Percentiles rank a stretch among this genome's conserved stretches.
Conservation (phyloP, 2,888 invertebrate genomes). For the Lithophane socia region DNA sequence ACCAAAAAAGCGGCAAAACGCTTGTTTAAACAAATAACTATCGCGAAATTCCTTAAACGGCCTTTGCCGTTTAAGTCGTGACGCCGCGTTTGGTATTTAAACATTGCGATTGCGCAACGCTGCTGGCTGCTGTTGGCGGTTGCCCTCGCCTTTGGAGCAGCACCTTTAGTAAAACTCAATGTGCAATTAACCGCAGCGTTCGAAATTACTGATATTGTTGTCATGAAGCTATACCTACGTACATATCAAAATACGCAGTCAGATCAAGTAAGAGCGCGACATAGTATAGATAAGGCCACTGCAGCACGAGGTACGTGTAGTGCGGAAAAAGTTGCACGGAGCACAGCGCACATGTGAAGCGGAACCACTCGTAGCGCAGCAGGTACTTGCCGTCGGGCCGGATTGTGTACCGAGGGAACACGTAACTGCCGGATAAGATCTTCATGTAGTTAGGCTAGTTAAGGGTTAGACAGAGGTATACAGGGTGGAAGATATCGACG, state of each 20-base stretch:
- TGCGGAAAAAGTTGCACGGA: slow-evolving; percentile 77
- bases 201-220: not conserved
- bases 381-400: slow-evolving; percentile 82
- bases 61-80: not conserved
- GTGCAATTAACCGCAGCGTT: not conserved
- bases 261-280: slow-evolving; percentile 73
- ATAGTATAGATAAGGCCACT: slow-evolving; percentile 74
- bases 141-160: not conserved
- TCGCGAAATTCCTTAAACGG: not conserved
- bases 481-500: too few relatives aligned
- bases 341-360: slow-evolving; percentile 77
- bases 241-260: slow-evolving; percentile 81
- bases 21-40: not conserved
- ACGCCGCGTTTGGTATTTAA: not conserved
- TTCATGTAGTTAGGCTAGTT: not conserved
- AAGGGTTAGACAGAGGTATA: not conserved
- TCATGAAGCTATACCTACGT: slow-evolving; percentile 44
- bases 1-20: not conserved
- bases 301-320: slow-evolving; percentile 78
- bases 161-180: not conserved
- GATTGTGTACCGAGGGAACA: slow-evolving; percentile 84
- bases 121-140: not conserved
- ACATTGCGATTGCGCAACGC: not conserved
- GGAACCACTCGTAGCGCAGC: slow-evolving; percentile 78
- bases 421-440: slow-evolving; percentile 66